Percentiles rank a stretch among this genome's conserved stretches.
Evolutionary conservation across 2,888 invertebrate species (phyloP).

Genomic region (Drosophila stalkeri): DNA sequence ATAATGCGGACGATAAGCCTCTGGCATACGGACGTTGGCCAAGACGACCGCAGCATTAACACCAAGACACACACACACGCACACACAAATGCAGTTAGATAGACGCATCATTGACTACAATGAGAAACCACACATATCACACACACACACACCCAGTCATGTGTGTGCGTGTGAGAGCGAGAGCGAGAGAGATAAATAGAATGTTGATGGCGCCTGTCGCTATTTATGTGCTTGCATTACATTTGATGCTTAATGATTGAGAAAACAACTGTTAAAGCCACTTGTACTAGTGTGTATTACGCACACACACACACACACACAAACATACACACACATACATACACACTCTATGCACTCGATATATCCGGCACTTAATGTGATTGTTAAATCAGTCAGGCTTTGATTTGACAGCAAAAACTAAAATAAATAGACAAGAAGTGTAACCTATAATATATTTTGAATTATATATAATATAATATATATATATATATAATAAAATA

Average conservation of each 20-base stretch:
- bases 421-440: no score
- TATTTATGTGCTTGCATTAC: constrained; percentile 53
- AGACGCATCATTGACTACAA: constrained; percentile 31
- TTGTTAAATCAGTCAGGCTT: constrained; percentile 7
- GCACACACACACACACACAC: background rate
- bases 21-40: constrained; percentile 30
- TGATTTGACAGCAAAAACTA: background rate
- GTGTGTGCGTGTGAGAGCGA: background rate
- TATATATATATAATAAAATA: background rate
- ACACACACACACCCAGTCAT: background rate
- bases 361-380: background rate
- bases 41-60: constrained; percentile 56
- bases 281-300: constrained; percentile 15
- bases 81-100: background rate
- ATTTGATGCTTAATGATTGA: constrained; percentile 71
- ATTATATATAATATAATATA: no score
- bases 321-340: background rate
- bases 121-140: constrained; percentile 3
- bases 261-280: constrained; percentile 55
- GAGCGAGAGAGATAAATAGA: background rate
- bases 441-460: no score
- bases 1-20: constrained; percentile 62
- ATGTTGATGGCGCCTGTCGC: constrained; percentile 24
- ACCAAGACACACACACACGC: constrained; percentile 30
- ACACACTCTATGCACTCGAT: background rate